These are phyloP conservation scores for Xenopus borealis DNA, from an alignment of 2,113 vertebrate species.

Conservation along the genomic window DNA sequence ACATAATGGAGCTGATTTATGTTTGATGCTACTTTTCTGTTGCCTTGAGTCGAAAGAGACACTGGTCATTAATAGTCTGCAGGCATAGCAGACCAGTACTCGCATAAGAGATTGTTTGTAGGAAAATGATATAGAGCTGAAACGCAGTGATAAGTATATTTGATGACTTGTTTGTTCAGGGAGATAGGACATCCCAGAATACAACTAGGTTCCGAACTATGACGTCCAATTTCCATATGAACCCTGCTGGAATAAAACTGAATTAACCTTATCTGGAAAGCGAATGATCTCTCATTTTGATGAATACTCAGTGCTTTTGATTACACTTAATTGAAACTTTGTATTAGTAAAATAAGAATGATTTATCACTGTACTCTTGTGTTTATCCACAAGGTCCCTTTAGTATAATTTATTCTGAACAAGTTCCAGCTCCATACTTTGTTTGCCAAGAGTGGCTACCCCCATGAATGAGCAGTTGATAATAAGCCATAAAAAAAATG, in stretches of 20 bases:
- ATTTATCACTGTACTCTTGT: conserved; percentile 42
- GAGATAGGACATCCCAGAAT: conserved; percentile 34
- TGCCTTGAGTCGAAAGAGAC: conserved; percentile 5
- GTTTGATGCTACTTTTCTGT: not conserved
- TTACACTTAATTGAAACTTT: conserved; percentile 44
- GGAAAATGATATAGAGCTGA: conserved; percentile 15
- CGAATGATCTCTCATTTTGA: conserved; percentile 35
- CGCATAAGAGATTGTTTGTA: conserved; percentile 17
- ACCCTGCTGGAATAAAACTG: conserved; percentile 19
- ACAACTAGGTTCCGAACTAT: conserved; percentile 9
- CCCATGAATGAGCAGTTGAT: not conserved
- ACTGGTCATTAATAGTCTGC: conserved; percentile 16
- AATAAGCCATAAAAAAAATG: conserved; percentile 36
- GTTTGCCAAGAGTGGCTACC: conserved; percentile 41
- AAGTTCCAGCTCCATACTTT: not conserved
- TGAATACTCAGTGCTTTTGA: conserved; percentile 37
- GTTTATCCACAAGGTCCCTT: conserved; percentile 26
- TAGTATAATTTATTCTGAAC: conserved; percentile 15
- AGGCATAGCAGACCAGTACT: conserved; percentile 1
- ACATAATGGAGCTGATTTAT: conserved; percentile 7
- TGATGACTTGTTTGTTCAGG: conserved; percentile 36
- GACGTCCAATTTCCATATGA: conserved; percentile 31
- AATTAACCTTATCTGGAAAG: conserved; percentile 43
- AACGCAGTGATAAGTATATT: conserved; percentile 23
- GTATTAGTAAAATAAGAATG: conserved; percentile 38